Percentiles rank a stretch among this genome's conserved stretches.
These are phyloP conservation scores for Mactra quadrangularis DNA, from an alignment of 1,140 invertebrate genomes.

Conservation along the genomic window DNA sequence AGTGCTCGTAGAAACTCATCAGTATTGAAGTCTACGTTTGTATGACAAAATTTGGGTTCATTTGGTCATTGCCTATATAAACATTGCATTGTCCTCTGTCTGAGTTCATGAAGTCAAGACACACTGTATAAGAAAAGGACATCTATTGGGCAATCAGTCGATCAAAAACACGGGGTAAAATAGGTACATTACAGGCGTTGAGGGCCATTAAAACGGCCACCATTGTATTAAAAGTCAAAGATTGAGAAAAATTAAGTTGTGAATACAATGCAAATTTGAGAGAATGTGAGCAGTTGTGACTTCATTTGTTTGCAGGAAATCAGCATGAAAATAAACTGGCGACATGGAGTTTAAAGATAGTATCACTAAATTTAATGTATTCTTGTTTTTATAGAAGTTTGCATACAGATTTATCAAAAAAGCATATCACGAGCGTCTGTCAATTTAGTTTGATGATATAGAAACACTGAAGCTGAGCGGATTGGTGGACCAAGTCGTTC, in stretches of 20 bases:
- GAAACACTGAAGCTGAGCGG: too few relatives aligned
- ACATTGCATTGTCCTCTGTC: constrained; percentile 12
- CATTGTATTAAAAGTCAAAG: constrained; percentile 12
- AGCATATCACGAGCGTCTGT: too few relatives aligned
- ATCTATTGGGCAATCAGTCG: constrained; percentile 43
- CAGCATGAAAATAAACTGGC: too few relatives aligned
- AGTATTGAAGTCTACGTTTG: background rate
- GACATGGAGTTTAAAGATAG: too few relatives aligned
- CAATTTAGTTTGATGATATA: too few relatives aligned
- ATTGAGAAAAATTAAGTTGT: constrained; percentile 16
- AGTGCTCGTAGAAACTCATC: background rate
- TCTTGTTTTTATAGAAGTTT: too few relatives aligned
- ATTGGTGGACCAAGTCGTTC: too few relatives aligned
- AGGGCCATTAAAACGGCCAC: constrained; percentile 15
- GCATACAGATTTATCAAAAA: too few relatives aligned
- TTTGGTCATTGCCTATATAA: constrained; percentile 27
- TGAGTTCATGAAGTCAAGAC: constrained; percentile 35
- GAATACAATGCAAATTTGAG: background rate
- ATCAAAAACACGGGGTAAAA: constrained; percentile 16
- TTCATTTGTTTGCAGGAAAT: too few relatives aligned
- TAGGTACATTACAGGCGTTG: constrained; percentile 17
- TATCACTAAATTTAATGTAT: too few relatives aligned
- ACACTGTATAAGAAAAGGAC: constrained; percentile 34
- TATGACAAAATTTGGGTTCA: constrained; percentile 12
- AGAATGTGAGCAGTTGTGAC: too few relatives aligned